Evolutionary conservation across 2,113 vertebrate genomes (phyloP).

Genomic region (Microcebus murinus): DNA sequence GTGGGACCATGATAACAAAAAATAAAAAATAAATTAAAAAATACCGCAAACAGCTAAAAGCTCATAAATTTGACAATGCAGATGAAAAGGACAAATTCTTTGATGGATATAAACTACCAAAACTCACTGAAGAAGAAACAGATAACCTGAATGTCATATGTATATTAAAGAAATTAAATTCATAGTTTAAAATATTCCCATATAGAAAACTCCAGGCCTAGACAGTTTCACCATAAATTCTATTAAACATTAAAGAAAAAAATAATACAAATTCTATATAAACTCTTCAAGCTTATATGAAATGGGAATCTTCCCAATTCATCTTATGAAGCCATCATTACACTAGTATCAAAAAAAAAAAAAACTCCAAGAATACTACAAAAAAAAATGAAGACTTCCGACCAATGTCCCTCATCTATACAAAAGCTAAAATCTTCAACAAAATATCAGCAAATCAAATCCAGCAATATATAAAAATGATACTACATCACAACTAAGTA

Average conservation of each 20-base stretch:
- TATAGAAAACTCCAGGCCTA: background rate
- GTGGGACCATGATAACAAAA: no score
- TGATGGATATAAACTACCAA: background rate
- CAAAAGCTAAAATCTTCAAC: background rate
- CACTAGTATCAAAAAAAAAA: background rate
- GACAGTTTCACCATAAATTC: background rate
- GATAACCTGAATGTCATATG: background rate
- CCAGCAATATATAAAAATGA: background rate
- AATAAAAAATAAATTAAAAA: background rate
- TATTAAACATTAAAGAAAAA: background rate
- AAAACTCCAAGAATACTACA: background rate
- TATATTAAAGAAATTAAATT: background rate
- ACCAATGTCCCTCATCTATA: background rate
- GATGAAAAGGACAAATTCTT: background rate
- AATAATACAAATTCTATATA: background rate
- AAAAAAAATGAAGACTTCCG: background rate
- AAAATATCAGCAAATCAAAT: background rate
- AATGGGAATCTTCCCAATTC: background rate
- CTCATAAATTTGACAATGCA: background rate
- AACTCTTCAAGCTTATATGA: background rate
- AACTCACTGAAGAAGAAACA: slow-evolving; percentile 6
- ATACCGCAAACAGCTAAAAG: background rate
- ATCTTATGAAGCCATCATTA: background rate
- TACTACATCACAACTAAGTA: background rate
- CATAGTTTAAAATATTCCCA: background rate